Base-by-base conservation (phyloP, 1,140 invertebrate species). In the Plectrocnemia conspersa region DNA sequence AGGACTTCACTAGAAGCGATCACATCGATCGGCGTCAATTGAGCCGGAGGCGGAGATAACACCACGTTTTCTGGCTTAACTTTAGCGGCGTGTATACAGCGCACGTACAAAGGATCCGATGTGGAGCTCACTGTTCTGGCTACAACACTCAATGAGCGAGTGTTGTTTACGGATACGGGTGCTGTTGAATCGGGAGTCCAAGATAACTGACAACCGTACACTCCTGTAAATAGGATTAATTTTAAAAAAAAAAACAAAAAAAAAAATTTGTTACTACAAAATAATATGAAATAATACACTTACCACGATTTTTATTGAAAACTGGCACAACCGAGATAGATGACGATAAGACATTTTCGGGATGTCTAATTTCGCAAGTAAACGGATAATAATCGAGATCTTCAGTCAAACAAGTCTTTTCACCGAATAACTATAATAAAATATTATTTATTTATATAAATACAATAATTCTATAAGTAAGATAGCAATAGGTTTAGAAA, bases 41-140 rank as follows among this genome's bases (percentile, higher is more conserved):
- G 24, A n/a, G 47, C 58, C 6, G 58, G 57, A 23, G 57, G 47
- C 7, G 58, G 54, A 2, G 54, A 56, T 6, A 60, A 29, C 9
- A 27, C 24, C 16, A 56, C 33, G 0, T 11, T 27, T 3, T 50
- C 16, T 16, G 58, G 47, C 11, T 24, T 16, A 6, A 46, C 11
- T 19, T 19, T 49, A 21, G 53, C 58, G 1, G 38, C 40, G 15
- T 27, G 22, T n/a, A 57, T 15, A 11, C 33, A 23, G 3, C 58
- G 45, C 9, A 52, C 3, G 0, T 19, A 4, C 36, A 53, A 32
- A 11, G 46, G 15, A 1, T 40, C 24, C 2, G 50, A 16, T 3
- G 25, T 35, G 1, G 29, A 7, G 4, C 27, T 38, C 11, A 53
- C 58, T 2, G 49, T 23, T 33, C 22, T 35, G 3, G 58, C 58